Base-by-base conservation (phyloP, 35 echinoderm and acorn worm species). In the Heliocidaris erythrogramma region DNA sequence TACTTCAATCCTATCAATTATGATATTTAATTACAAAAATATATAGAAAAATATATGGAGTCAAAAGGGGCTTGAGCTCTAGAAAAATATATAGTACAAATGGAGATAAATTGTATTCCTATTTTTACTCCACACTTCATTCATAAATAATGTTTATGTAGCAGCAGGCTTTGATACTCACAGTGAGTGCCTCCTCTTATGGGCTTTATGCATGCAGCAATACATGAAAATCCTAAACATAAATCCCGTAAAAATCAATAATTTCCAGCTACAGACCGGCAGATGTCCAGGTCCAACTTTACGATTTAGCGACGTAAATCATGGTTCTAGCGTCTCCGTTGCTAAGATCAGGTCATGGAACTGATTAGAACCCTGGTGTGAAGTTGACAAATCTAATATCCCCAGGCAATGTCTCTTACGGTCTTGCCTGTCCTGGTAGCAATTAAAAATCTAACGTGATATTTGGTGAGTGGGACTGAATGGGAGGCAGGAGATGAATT, bases 391-490 rank as follows among this genome's bases (percentile, higher is more conserved):
- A 27, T 78, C 30, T 42, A 24, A 32, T 47, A 89, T 89, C 87
- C 87, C 87, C 14, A 47, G 87, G 87, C 87, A 89, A 32, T 24
- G 32, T 17, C n/a, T 89, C 14, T 89, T 0, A 89, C 87, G 31
- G 31, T 89, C 31, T 32, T 47, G 14, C 30, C 31, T 5, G 87
- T 30, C 32, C 31, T 32, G 87, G 29, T 47, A 48, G 31, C 31
- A 47, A 32, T 89, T 48, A 89, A 89, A 48, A 47, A 48, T 47
- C 87, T 89, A 89, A 89, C 87, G 87, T 47, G 87, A 47, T 89
- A 32, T 47, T 48, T 89, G 87, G 47, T 89, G 31, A 89, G 29
- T 89, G 87, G 87, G 87, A 89, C 87, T 89, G 87, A 32, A 42
- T 12, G 31, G 29, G 31, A 48, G 31, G 14, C 24, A 48, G 87